Conservation (phyloP, 1,140 invertebrate species). For the Eumeta japonica region DNA sequence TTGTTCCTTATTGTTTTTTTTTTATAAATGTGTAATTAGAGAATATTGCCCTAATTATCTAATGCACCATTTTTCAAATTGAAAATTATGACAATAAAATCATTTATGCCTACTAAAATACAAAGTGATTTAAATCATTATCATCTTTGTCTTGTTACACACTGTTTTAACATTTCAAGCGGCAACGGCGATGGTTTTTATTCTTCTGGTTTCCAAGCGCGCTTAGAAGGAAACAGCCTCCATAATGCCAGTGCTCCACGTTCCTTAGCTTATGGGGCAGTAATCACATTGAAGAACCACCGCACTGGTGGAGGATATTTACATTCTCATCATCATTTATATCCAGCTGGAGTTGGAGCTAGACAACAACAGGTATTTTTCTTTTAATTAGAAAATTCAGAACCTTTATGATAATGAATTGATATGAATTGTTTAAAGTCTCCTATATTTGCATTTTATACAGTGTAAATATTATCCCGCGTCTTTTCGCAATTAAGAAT, state of each 20-base stretch:
- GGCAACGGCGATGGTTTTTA: constrained; percentile 97
- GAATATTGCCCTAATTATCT: background rate
- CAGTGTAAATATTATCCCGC: no score
- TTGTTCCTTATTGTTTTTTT: no score
- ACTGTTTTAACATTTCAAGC: constrained; percentile 54
- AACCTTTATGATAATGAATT: constrained; percentile 1
- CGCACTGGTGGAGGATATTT: constrained; percentile 93
- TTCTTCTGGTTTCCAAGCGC: constrained; percentile 94
- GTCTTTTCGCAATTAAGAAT: no score
- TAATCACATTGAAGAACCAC: constrained; percentile 91
- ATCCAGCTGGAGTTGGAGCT: constrained; percentile 89
- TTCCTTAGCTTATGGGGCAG: constrained; percentile 85
- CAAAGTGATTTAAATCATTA: background rate
- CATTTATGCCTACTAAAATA: background rate
- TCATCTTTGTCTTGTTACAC: background rate
- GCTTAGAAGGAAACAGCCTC: constrained; percentile 92
- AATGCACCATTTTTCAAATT: background rate
- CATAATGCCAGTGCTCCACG: constrained; percentile 92
- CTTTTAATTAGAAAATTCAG: constrained; percentile 5
- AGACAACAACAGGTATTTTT: constrained; percentile 87
- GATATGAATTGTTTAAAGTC: no score
- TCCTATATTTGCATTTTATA: no score
- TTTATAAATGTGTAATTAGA: no score
- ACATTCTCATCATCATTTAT: constrained; percentile 94
- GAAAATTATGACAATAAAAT: background rate